phyloP scores from a whole-genome alignment of 1,140 invertebrate species.

The Protaetia brevitarsis region DNA sequence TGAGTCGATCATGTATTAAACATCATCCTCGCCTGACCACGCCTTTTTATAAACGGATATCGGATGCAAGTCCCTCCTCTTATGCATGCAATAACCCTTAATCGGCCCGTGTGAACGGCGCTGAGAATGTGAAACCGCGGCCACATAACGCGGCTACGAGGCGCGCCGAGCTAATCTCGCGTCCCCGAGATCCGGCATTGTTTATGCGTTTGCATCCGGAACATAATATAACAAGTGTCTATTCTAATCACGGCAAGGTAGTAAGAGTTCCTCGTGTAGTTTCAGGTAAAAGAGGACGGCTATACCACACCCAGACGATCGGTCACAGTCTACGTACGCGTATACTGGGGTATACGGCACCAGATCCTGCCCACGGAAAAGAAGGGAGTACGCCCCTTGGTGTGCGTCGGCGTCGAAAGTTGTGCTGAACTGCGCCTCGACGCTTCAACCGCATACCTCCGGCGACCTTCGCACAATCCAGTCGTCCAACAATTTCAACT shows the following conservation, averaged over 20 bases:
- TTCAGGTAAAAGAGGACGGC: constrained; percentile 24
- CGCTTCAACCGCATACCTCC: constrained; percentile 33
- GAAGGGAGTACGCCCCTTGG: constrained; percentile 40
- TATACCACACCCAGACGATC: constrained; percentile 44
- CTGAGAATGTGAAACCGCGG: constrained; percentile 34
- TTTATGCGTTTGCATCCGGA: background rate
- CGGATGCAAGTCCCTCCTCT: constrained; percentile 38
- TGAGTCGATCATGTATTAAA: constrained; percentile 26
- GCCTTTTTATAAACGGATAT: constrained; percentile 42
- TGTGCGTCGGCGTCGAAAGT: constrained; percentile 45
- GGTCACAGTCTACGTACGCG: constrained; percentile 38
- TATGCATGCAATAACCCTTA: constrained; percentile 41
- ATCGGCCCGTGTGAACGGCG: constrained; percentile 35
- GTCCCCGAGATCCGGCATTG: background rate
- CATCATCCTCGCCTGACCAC: constrained; percentile 32
- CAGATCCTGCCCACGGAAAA: constrained; percentile 48
- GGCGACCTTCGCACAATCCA: constrained; percentile 31
- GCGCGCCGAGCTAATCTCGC: background rate
- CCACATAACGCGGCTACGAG: background rate
- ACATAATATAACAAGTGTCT: background rate
- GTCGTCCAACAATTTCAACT: constrained; percentile 25
- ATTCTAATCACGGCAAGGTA: constrained; percentile 8
- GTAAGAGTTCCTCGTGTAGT: constrained; percentile 22
- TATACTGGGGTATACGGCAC: constrained; percentile 40
- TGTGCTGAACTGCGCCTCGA: constrained; percentile 36